Evolutionary conservation across 2,888 invertebrate genomes (phyloP), one percentile per base, ranked within the genome.

Genomic region (Metacarcinus magister): DNA sequence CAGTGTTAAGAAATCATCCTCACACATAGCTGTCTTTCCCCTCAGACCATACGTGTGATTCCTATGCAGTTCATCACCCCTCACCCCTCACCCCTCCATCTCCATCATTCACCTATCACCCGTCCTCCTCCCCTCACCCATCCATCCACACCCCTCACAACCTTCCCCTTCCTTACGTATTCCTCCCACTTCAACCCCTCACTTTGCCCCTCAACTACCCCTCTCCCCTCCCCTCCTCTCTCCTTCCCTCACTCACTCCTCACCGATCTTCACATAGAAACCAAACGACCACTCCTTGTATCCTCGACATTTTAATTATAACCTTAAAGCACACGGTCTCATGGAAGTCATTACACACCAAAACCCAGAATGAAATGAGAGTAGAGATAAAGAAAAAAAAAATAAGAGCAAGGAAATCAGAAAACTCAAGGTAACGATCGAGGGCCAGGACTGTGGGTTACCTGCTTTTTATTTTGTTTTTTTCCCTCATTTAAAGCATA

Each of bases 291-390:
- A 75, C n/a, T 28, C 75, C 28, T 28, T 28, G 75, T 39, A 39
- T n/a, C 87, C 39, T 87, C 39, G 87, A 32, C 87, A 87, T 87
- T 87, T 87, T 87, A 87, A 87, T 87, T 87, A 87, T 39, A 87
- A 87, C 39, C 87, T 39, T 87, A 87, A 87, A 87, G 39, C 87
- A 87, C 87, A 87, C 13, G 32, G 39, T 10, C 39, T 87, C 87
- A 32, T 87, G 87, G 87, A 87, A 87, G 39, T 87, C 87, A 87
- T 87, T 87, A 87, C 87, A 87, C 87, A 32, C 16, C 19, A 39
- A 39, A 87, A 87, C n/a, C 13, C 4, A 19, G 39, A 10, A 54
- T 10, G 13, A 10, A 54, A n/a, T 4, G n/a, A 75, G 8, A 75
- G 4, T 8, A 75, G 23, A 75, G 23, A 5, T 23, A 75, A 19